Percentiles rank a stretch among this genome's conserved stretches.
Conservation (phyloP, 1,140 invertebrate genomes). For the Drosophila kikkawai region DNA sequence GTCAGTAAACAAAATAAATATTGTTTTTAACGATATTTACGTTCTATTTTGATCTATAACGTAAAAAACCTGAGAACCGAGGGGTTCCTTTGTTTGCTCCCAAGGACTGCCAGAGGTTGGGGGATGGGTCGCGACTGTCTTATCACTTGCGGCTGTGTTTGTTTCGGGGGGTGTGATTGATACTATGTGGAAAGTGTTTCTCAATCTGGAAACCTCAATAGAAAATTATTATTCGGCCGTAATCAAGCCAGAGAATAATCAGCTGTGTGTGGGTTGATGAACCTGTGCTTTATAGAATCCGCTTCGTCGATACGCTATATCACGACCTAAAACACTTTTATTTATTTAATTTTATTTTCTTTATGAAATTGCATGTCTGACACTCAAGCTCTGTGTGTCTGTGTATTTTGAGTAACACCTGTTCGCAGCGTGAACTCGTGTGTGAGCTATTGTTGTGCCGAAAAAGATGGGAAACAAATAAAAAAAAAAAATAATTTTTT, state of each 20-base stretch:
- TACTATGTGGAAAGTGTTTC: conserved; percentile 10
- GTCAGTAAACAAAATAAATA: background rate
- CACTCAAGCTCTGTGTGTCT: conserved; percentile 23
- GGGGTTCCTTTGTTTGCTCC: conserved; percentile 30
- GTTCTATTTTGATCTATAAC: no score
- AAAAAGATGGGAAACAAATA: conserved; percentile 3
- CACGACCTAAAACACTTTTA: background rate
- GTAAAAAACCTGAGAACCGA: no score
- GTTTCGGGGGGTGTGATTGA: conserved; percentile 30
- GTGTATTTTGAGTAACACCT: conserved; percentile 66
- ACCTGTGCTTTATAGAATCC: conserved; percentile 15
- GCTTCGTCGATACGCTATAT: conserved; percentile 21
- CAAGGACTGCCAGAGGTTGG: conserved; percentile 38
- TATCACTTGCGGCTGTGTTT: conserved; percentile 21
- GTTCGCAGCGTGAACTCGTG: conserved; percentile 37
- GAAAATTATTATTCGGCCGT: conserved; percentile 21
- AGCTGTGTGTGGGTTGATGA: conserved; percentile 52
- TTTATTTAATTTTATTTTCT: background rate
- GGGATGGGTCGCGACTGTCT: conserved; percentile 3
- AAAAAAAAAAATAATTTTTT: conserved; percentile 35
- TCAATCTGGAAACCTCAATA: conserved; percentile 27
- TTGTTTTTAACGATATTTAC: background rate
- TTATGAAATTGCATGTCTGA: conserved; percentile 22
- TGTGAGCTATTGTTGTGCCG: conserved; percentile 37
- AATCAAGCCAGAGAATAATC: conserved; percentile 32